Evolutionary conservation across 92 coral and sea anemone species (phyloP), one percentile per base, ranked within the genome.

Genomic region (Zoanthus sociatus): DNA sequence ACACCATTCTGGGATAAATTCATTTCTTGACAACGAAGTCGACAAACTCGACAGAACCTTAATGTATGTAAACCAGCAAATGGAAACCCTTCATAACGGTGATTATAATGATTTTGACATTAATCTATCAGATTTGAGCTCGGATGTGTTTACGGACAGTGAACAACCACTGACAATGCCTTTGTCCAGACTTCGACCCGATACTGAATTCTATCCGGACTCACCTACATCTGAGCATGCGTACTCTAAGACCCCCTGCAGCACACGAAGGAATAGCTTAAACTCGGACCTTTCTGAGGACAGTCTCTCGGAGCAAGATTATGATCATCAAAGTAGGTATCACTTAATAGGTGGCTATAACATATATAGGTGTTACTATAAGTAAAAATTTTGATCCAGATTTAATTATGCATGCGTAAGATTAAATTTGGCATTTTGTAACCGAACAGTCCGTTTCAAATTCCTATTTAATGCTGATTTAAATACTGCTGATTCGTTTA

Each of bases 181-280:
- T 64, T 77, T 88, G 32, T 76, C 93, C 0, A 72, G 87, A 51
- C 94, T 90, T 33, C 92, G 89, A 78, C 90, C 93, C 17, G 88
- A 92, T 72, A 91, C 83, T 66, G 93, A 92, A 61, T 96, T 96
- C 71, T 96, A 96, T 84, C 99, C 99, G 0, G 98, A 96, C 81
- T 96, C 98, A 45, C 98, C 98, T 16, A 93, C 93, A 12, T 91
- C 99, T 9, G 99, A 96, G 85, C 89, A 89, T 37, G 92, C 96
- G 89, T 96, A 93, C 89, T 95, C 93, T 1, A 96, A 96, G 94
- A 96, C 99, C 17, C 99, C 99, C 47, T 96, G 99, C 75, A 96
- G 99, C 70, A 94, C 99, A 26, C 88, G 99, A 73, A 94, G 93
- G 73, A 96, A 96, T 83, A 96, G 99, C 68, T 73, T 93, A 71